Percentiles rank a stretch among this genome's conserved stretches.
phyloP scores from a whole-genome alignment of 2,113 vertebrate genomes.

The Himantopus leucocephalus region DNA sequence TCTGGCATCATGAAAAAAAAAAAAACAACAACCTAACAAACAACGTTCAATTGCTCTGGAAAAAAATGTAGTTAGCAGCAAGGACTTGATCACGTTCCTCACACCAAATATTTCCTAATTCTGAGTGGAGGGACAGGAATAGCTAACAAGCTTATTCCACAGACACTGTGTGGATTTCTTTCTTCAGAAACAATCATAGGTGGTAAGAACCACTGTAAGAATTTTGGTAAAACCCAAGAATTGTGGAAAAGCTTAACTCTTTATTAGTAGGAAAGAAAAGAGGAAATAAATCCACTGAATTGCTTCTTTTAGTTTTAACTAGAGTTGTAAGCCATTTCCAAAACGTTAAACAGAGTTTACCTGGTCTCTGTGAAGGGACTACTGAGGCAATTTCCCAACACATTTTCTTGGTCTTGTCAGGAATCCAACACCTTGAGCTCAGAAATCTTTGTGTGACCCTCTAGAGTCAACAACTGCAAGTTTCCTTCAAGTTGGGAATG shows the following conservation, averaged over 20 bases:
- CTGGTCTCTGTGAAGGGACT: background rate
- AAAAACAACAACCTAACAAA: background rate
- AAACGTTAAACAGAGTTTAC: background rate
- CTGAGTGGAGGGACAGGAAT: background rate
- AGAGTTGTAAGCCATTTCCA: background rate
- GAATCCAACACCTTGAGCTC: background rate
- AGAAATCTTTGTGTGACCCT: background rate
- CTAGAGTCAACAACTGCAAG: background rate
- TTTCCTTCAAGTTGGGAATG: background rate
- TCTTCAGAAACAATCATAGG: background rate
- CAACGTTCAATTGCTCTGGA: background rate
- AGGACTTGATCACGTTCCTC: background rate
- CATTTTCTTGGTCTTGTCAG: background rate
- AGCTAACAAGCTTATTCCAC: background rate
- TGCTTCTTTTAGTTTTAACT: background rate
- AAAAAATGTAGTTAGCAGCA: background rate
- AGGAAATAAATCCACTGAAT: background rate
- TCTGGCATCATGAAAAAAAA: background rate
- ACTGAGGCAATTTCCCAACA: background rate
- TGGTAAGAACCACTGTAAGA: background rate
- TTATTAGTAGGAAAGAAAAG: background rate
- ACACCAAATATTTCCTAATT: background rate
- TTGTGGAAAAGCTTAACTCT: background rate
- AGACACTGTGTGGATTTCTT: background rate
- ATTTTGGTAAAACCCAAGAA: background rate